Evolutionary conservation across 2,888 invertebrate genomes (phyloP), one percentile per base, ranked within the genome.

Genomic region (Petrolisthes cinctipes): DNA sequence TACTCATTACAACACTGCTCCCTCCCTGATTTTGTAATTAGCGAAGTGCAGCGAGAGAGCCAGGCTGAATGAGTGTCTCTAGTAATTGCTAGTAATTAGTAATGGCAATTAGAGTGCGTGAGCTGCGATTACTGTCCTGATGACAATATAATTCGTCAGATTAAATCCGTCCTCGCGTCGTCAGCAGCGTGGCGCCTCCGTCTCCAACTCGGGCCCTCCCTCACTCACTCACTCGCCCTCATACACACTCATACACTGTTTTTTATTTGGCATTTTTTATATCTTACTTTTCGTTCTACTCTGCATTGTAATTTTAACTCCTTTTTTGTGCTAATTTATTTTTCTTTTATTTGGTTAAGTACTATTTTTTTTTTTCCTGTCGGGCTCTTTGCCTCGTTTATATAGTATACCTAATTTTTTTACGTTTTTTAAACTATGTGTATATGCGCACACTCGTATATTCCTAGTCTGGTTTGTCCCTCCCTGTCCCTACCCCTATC

Each of bases 101-200:
- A 87, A 87, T 87, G 83, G 87, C 87, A 83, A 87, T 87, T 87
- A 87, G 71, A 87, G 87, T 83, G 87, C 83, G 83, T 83, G 87
- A 83, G 83, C 83, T 79, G 83, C 87, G 80, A 87, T 87, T 87
- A 87, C 87, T 71, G 68, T 78, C 87, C 87, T 87, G 87, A 87
- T 87, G 87, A 87, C 87, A 87, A 87, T 87, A 87, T 87, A 87
- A 87, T 87, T 87, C 83, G 79, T 87, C 87, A 87, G 87, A 87
- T 87, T 87, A 87, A 83, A 87, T 87, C 87, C 78, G 61, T 82
- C 82, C 82, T 80, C 75, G 23, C 81, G 53, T 80, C 82, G 71
- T 76, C 86, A 82, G 78, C 68, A 66, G 78, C 66, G 20, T 17
- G 53, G 84, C 37, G 78, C 51, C 78, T 51, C 20, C 84, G 56